Percentiles rank a stretch among this genome's conserved stretches.
Conservation (phyloP, 2,888 invertebrate species). For the Lasius fuliginosus region DNA sequence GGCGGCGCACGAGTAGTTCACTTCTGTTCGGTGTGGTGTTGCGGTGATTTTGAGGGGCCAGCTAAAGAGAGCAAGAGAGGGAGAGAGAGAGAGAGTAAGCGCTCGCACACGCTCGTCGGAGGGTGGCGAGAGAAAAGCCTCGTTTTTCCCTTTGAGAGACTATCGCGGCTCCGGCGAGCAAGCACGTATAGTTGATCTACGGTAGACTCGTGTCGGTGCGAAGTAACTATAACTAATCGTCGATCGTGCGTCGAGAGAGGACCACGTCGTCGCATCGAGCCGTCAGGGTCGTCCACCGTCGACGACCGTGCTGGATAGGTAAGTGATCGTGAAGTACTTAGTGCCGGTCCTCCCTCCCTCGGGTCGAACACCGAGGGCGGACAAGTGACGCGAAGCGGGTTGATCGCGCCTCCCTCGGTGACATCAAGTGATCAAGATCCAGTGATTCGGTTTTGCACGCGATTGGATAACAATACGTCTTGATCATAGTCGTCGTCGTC, state of each 20-base stretch:
- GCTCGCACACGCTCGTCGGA: constrained; percentile 56
- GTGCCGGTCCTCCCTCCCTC: constrained; percentile 20
- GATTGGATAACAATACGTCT: constrained; percentile 49
- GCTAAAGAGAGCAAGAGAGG: constrained; percentile 63
- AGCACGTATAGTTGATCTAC: constrained; percentile 26
- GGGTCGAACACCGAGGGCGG: constrained; percentile 52
- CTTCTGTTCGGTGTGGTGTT: constrained; percentile 87
- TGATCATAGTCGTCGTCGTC: constrained; percentile 30
- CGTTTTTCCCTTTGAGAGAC: constrained; percentile 36
- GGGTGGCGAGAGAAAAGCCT: constrained; percentile 54
- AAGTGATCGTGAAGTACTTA: constrained; percentile 67
- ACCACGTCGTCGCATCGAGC: constrained; percentile 65
- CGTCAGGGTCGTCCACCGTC: constrained; percentile 69
- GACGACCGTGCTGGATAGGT: constrained; percentile 76
- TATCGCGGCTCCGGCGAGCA: constrained; percentile 41
- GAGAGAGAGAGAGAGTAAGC: constrained; percentile 56
- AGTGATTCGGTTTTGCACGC: constrained; percentile 70
- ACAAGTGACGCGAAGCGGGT: constrained; percentile 56
- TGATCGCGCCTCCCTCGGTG: constrained; percentile 51
- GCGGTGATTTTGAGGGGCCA: constrained; percentile 78
- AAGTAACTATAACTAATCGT: constrained; percentile 49
- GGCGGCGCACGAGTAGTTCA: constrained; percentile 89
- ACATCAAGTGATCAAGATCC: constrained; percentile 76
- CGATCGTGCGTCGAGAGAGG: constrained; percentile 57
- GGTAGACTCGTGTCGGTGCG: constrained; percentile 31